Base-by-base conservation (phyloP, 2,888 invertebrate species). In the Sisyra terminalis region DNA sequence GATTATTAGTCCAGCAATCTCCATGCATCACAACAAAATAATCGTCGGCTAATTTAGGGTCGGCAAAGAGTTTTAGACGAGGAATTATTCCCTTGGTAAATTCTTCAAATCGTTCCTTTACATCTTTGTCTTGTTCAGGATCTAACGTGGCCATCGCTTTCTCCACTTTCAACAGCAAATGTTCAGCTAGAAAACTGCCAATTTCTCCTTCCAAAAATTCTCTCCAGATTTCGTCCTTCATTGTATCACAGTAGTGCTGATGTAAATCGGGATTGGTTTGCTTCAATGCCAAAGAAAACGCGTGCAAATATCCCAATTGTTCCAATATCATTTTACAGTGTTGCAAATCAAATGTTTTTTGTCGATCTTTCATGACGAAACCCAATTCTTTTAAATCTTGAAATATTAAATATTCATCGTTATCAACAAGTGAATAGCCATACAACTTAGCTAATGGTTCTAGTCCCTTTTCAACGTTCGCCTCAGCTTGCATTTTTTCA, bases 1-100 rank as follows among this genome's bases (percentile, higher is more conserved):
- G 53, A 41, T 57, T 57, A 39, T 56, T 56, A 39, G 48, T 53
- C 57, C 57, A 57, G 43, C 54, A 53, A 46, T 57, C 57, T 4
- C 55, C 55, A 47, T 56, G 56, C 3, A 50, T 38, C 17, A 56
- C 46, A 4, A 52, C 51, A 14, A 42, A 30, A 39, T 40, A 44
- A 34, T 47, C 46, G 16, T 38, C 18, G 11, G n/a, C 37, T 11
- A 24, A 24, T 24, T 24, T 7, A 24, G 24, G 24, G 24, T 3
- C 24, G 3, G 7, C 7, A 24, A 24, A 24, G 7, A 24, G 24
- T 24, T 24, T 24, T 24, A 35, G 14, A 17, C 24, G 24, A 24
- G 3, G 5, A 5, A 3, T 3, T 5, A 24, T 24, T 24, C 24
- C 24, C 24, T 3, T 24, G 3, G 24, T 5, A 24, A 32, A 34